Evolutionary conservation across 2,797 vertebrate genomes (phyloP).

Genomic region (Melopsittacus undulatus): DNA sequence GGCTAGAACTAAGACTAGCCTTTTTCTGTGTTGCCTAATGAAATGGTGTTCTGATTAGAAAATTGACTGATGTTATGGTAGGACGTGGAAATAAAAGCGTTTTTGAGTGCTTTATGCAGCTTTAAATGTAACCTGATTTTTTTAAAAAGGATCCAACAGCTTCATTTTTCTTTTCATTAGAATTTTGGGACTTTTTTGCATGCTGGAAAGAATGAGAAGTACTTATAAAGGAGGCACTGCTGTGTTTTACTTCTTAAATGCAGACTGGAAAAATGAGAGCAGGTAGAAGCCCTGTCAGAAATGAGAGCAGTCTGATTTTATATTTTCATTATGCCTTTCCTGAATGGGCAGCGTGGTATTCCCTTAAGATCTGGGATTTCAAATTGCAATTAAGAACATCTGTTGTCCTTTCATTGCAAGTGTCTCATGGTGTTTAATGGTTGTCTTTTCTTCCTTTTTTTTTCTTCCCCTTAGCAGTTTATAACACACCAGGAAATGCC

Average conservation of each 20-base stretch:
- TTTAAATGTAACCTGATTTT: background rate
- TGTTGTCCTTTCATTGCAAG: slow-evolving; percentile 49
- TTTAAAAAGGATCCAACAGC: background rate
- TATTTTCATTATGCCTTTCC: background rate
- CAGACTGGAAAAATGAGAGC: background rate
- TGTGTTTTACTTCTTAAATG: background rate
- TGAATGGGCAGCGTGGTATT: background rate
- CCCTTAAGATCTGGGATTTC: slow-evolving; percentile 13
- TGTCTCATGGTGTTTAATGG: slow-evolving; percentile 58
- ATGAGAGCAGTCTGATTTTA: background rate
- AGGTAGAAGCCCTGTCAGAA: background rate
- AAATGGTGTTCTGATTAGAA: background rate
- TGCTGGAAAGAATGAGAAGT: background rate
- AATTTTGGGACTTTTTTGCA: background rate
- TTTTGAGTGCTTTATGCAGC: background rate
- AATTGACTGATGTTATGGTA: background rate
- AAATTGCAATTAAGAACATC: slow-evolving; percentile 48
- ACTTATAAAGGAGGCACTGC: background rate
- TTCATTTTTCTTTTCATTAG: background rate
- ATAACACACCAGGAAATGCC: slow-evolving; percentile 14
- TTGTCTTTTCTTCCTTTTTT: background rate
- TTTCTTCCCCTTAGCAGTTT: background rate
- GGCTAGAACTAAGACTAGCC: background rate
- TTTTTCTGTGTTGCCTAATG: background rate
- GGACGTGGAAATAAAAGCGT: background rate